Percentiles rank a stretch among this genome's conserved stretches.
phyloP scores from a whole-genome alignment of 1,140 invertebrate genomes.

The Meloidogyne chitwoodi region DNA sequence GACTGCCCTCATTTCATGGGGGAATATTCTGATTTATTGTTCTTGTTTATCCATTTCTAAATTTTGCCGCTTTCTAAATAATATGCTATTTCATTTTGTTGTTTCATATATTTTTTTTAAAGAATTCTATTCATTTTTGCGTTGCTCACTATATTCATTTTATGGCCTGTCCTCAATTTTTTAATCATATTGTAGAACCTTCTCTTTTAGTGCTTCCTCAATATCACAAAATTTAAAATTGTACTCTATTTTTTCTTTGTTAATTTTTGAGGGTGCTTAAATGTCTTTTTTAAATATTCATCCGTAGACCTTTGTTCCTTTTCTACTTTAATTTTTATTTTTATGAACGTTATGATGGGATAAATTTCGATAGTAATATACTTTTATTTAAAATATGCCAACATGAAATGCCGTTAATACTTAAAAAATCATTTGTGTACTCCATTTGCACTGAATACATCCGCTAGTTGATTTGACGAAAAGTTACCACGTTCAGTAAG shows the following conservation, averaged over 20 bases:
- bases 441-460: not conserved
- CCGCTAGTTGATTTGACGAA: constrained; percentile 23
- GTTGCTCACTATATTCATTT: not conserved
- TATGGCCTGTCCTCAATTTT: not conserved
- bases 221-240: not conserved
- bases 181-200: not conserved
- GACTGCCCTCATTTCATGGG: too few relatives aligned
- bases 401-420: not conserved
- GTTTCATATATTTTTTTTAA: not conserved
- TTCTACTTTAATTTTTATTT: not conserved
- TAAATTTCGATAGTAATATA: not conserved
- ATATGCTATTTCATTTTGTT: not conserved
- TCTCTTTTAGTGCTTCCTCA: not conserved
- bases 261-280: not conserved
- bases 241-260: not conserved
- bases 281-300: not conserved
- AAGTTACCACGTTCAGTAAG: constrained; percentile 81
- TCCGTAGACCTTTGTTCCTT: too few relatives aligned
- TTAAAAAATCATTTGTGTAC: not conserved
- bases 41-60: not conserved
- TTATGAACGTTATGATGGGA: not conserved
- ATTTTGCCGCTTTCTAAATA: not conserved
- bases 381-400: not conserved
- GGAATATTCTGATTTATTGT: not conserved
- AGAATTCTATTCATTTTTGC: not conserved